A percentile compares a stretch with the other conserved stretches of the same genome.
Evolutionary conservation across 2,113 vertebrate species (phyloP).

Genomic region (Picathartes gymnocephalus): DNA sequence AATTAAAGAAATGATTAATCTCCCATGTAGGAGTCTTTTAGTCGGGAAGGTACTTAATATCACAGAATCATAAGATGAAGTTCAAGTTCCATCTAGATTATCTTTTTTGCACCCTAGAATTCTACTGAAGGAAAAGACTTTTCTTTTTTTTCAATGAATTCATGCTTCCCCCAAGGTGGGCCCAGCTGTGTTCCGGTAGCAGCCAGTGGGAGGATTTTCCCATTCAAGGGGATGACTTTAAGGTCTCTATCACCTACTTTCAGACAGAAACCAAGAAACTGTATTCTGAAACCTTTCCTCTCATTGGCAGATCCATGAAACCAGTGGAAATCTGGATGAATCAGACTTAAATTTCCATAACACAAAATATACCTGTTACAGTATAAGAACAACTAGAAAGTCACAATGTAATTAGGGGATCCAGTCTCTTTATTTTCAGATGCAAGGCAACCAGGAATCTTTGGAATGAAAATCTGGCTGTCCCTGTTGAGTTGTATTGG

Average conservation of each 20-base stretch:
- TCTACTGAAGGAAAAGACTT: not conserved
- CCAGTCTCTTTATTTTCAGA: not conserved
- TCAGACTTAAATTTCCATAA: not conserved
- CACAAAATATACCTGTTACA: not conserved
- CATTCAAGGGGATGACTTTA: rapidly evolving
- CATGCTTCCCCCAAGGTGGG: not conserved
- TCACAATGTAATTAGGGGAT: not conserved
- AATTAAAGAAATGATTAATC: conserved; percentile 1
- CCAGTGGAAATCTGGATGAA: not conserved
- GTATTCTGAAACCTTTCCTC: not conserved
- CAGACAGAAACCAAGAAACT: not conserved
- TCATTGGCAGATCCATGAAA: not conserved
- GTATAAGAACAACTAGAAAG: not conserved
- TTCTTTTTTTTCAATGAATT: not conserved
- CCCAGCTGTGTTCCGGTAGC: not conserved
- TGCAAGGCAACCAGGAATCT: not conserved
- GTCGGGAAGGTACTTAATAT: not conserved
- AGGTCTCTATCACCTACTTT: not conserved
- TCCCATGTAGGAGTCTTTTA: not conserved
- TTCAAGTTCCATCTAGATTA: not conserved
- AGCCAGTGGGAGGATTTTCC: not conserved
- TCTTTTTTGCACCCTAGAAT: not conserved
- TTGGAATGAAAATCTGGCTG: not conserved
- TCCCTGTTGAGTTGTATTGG: not conserved
- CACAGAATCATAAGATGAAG: not conserved